Conservation (phyloP, 1,140 invertebrate genomes). For the Pectinophora gossypiella region DNA sequence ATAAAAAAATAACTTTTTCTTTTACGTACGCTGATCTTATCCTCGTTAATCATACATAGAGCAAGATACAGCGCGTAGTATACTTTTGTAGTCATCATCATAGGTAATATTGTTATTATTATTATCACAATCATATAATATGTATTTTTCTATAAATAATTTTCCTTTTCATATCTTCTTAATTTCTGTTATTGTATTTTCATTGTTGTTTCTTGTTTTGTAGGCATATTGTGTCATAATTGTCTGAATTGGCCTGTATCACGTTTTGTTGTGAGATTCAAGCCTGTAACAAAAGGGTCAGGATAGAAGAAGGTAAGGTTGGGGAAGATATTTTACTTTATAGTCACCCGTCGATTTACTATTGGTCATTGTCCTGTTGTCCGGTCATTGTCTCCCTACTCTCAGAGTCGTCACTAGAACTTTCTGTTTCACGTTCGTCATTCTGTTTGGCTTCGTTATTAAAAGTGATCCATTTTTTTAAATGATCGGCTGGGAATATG, state of each 20-base stretch:
- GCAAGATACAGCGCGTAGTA: too few species aligned
- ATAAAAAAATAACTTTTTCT: background rate
- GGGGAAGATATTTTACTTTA: background rate
- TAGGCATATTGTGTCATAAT: background rate
- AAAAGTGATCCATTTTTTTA: conserved; percentile 9
- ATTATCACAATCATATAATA: too few species aligned
- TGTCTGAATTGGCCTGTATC: background rate
- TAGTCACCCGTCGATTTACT: too few species aligned
- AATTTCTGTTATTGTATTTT: too few species aligned
- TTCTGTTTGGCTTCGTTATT: background rate
- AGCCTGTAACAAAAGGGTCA: background rate
- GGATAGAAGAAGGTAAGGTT: background rate
- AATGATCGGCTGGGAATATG: conserved; percentile 3
- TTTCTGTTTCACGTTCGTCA: background rate
- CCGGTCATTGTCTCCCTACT: too few species aligned
- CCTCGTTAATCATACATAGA: background rate
- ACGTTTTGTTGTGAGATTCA: background rate
- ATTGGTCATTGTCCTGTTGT: background rate
- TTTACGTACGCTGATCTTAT: background rate
- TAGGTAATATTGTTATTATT: too few species aligned
- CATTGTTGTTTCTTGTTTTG: too few species aligned
- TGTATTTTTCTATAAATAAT: too few species aligned
- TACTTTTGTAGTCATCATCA: too few species aligned
- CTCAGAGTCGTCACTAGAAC: background rate
- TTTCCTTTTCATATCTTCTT: too few species aligned